phyloP scores from a whole-genome alignment of 2,888 invertebrate genomes.

The Sabellastarte sp. region DNA sequence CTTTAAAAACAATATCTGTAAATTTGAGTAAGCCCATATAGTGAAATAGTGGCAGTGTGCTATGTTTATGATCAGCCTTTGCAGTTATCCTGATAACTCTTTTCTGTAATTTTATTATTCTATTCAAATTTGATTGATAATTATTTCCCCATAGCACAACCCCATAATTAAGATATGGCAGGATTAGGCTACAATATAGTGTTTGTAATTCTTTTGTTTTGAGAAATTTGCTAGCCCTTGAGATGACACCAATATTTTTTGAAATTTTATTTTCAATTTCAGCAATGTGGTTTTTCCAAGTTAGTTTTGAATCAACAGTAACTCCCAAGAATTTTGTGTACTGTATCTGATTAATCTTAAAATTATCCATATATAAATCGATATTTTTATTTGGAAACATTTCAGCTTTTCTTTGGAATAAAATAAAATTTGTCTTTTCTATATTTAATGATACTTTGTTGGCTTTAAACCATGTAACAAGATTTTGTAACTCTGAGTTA shows the following conservation, averaged over 20 bases:
- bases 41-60: background rate
- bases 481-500: background rate
- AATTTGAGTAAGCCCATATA: background rate
- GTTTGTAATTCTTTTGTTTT: background rate
- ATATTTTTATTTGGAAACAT: background rate
- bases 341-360: background rate
- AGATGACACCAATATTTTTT: background rate
- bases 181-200: background rate
- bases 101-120: background rate
- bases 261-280: background rate
- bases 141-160: background rate
- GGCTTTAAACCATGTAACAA: background rate
- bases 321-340: background rate
- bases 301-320: background rate
- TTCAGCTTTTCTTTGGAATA: background rate
- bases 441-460: background rate
- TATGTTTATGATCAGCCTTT: background rate
- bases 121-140: background rate
- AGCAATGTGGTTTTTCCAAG: background rate
- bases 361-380: background rate
- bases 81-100: background rate
- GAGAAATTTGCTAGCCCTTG: background rate
- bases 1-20: slow-evolving; percentile 17
- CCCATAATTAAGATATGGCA: background rate
- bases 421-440: background rate